Conservation (phyloP, 2,113 vertebrate species). For the Callorhinus ursinus region DNA sequence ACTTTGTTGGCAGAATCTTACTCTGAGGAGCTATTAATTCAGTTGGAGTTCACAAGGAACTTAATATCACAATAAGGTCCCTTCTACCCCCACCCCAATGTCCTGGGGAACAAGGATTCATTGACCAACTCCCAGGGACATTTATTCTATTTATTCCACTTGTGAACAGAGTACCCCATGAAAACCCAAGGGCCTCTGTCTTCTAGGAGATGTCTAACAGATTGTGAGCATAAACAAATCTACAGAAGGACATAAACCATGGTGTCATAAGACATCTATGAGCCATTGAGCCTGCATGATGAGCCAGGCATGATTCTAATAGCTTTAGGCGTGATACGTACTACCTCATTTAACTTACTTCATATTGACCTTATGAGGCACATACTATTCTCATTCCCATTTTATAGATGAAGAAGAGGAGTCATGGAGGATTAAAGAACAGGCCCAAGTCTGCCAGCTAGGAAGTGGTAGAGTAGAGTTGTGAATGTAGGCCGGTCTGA, state of each 20-base stretch:
- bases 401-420: background rate
- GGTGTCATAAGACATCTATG: background rate
- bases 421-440: background rate
- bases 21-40: background rate
- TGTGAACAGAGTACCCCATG: background rate
- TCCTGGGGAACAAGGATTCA: background rate
- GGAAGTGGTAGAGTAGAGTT: background rate
- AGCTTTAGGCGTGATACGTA: background rate
- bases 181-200: background rate
- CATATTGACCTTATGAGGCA: background rate
- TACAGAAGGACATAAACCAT: background rate
- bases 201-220: background rate
- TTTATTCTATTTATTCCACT: background rate
- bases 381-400: background rate
- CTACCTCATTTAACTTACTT: background rate
- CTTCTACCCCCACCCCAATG: background rate
- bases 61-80: background rate
- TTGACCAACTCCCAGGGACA: background rate
- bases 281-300: fast-evolving
- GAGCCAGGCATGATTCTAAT: background rate
- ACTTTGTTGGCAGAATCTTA: background rate
- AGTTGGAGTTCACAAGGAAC: background rate
- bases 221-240: background rate
- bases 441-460: background rate
- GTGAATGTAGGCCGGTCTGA: background rate